Evolutionary conservation across 2,113 vertebrate species (phyloP), one percentile per base, ranked within the genome.

Genomic region (Petroica traversi): DNA sequence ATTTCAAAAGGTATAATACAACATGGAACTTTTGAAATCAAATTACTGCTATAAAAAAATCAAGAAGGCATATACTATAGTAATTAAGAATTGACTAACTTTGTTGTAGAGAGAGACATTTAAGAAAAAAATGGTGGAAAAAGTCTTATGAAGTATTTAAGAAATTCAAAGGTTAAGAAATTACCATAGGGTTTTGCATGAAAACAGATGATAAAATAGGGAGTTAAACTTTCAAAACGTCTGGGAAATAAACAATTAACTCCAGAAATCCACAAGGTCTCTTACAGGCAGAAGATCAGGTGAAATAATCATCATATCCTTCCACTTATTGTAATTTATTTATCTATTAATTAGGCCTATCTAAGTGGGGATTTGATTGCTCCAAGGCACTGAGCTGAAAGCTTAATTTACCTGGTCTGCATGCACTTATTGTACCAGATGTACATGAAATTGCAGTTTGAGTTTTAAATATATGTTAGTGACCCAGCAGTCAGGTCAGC

Each of bases 251-350:
- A 87, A 59, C 80, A 59, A 86, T 74, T 77, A 86, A 78, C 48
- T 94, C 24, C 52, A 93, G 84, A 93, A 91, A 82, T 85, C 73
- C 54, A 85, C 26, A 72, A 78, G 69, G 80, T 26, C 48, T 71
- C n/a, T 77, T 91, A 74, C 26, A 81, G 55, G 43, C 10, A 91
- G 72, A 88, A 86, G 61, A 92, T 91, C 51, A 67, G 61, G 64
- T 87, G 64, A 89, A 91, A 85, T 91, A 94, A 94, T 85, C n/a
- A 91, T 40, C 43, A 89, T 52, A 49, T 57, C 23, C 61, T 93
- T 91, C 87, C 69, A 93, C 40, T 91, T 84, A 77, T 87, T 85
- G 33, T 57, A 71, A 93, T 93, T 78, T 92, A 92, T 96, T 94
- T 97, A 71, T 91, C 84, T 82, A 72, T 85, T 91, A 92, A 97